Percentiles rank a stretch among this genome's conserved stretches.
phyloP scores from a whole-genome alignment of 2,113 vertebrate species.

The Gallinago paraguaiae region DNA sequence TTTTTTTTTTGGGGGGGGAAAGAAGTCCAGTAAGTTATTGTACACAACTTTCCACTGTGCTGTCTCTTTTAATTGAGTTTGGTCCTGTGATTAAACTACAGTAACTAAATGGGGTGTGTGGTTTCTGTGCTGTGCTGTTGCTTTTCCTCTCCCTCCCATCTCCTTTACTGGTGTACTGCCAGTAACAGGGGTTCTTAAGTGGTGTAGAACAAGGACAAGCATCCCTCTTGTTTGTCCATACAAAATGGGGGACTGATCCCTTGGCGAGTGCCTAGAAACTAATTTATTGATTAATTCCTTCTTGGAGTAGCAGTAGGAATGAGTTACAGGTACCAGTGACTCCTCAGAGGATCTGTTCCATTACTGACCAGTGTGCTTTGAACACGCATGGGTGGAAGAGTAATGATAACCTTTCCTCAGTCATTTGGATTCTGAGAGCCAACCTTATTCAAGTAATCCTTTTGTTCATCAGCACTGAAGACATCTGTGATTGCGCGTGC shows the following conservation, averaged over 20 bases:
- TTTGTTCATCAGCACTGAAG: neutral
- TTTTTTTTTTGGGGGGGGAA: neutral
- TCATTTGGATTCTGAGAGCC: neutral
- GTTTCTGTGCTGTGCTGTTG: neutral
- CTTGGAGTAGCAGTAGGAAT: neutral
- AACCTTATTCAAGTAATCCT: neutral
- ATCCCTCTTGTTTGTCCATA: neutral
- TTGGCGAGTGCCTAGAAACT: fast-evolving
- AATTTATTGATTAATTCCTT: neutral
- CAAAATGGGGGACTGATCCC: neutral
- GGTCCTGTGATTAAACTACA: neutral
- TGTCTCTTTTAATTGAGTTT: neutral
- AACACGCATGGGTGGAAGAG: neutral
- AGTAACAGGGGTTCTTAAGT: neutral
- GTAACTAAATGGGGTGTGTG: neutral
- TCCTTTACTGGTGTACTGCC: neutral
- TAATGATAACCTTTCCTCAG: neutral
- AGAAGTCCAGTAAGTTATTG: neutral
- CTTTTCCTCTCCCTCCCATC: neutral
- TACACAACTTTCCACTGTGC: neutral
- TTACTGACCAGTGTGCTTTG: neutral
- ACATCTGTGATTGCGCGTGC: neutral
- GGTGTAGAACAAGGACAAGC: neutral
- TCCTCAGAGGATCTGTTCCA: neutral
- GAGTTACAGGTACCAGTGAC: neutral